Evolutionary conservation across 2,888 invertebrate species (phyloP), one percentile per base, ranked within the genome.

Genomic region (Hydraecia micacea): DNA sequence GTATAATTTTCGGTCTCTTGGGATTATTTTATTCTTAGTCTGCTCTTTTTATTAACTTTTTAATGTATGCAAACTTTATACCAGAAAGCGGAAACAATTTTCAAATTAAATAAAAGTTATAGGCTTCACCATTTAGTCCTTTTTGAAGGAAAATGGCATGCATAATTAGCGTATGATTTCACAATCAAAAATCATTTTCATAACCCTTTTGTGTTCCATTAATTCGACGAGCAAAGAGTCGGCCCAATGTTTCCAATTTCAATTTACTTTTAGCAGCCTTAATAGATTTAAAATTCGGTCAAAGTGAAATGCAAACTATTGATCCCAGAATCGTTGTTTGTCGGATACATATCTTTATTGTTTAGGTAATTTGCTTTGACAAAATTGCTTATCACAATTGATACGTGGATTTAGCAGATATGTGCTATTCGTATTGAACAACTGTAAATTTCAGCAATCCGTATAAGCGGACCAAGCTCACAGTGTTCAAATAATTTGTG

Each of bases 191-290:
- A 80, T 70, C 76, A 87, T 83, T 88, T 87, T 83, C 80, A 86
- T 85, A 85, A 76, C 79, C 73, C 86, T 90, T 88, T 87, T 80
- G n/a, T 87, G 85, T 78, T 84, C 73, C 73, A 87, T 77, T 88
- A 75, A 81, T 84, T 86, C 74, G 71, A 70, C 55, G 78, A 88
- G 84, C 85, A 84, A 88, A 85, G 83, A 80, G 66, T 83, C 79
- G 74, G 82, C 78, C 73, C 86, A 86, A 86, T 80, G 32, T 81
- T 86, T 82, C 80, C 69, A 79, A 88, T 89, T 88, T 80, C 32
- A 81, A 81, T 87, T 86, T 84, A 77, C 62, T 80, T 76, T 79
- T 21, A 49, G 76, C 69, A 75, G 66, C 75, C 72, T 71, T 72
- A 46, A 68, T 65, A 46, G 46, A 65, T n/a, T n/a, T 58, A 28